Percentiles rank a stretch among this genome's conserved stretches.
Evolutionary conservation across 2,888 invertebrate genomes (phyloP).

Genomic region (Cyclophora punctaria): DNA sequence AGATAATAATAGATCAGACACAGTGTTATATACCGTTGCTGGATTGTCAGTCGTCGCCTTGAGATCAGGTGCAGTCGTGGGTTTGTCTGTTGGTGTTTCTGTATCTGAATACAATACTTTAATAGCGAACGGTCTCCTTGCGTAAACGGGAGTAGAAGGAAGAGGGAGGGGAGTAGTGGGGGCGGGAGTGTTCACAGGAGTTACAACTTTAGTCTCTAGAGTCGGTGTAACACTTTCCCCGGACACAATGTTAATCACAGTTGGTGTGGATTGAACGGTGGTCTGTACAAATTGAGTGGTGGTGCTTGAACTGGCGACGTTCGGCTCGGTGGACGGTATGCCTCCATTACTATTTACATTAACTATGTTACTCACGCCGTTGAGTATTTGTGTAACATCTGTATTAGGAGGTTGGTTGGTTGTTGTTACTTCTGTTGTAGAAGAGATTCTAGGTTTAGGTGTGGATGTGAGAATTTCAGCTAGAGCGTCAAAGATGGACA

Average conservation of each 20-base stretch:
- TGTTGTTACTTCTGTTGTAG: conserved; percentile 59
- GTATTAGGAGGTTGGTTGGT: conserved; percentile 44
- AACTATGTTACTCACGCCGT: conserved; percentile 70
- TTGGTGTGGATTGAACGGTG: conserved; percentile 59
- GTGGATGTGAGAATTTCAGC: conserved; percentile 74
- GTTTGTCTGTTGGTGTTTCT: conserved; percentile 58
- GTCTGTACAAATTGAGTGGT: conserved; percentile 68
- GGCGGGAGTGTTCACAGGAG: conserved; percentile 50
- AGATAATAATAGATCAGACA: conserved; percentile 65
- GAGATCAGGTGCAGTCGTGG: conserved; percentile 50
- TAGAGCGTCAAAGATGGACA: conserved; percentile 76
- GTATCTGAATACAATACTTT: conserved; percentile 66
- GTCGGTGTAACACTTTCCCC: conserved; percentile 56
- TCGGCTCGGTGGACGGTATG: conserved; percentile 46
- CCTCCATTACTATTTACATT: conserved; percentile 66
- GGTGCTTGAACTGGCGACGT: conserved; percentile 51
- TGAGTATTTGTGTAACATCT: conserved; percentile 56
- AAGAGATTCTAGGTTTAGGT: conserved; percentile 60
- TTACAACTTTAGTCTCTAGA: conserved; percentile 46
- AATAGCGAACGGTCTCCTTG: conserved; percentile 69
- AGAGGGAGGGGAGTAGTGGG: conserved; percentile 30
- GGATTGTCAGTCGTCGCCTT: conserved; percentile 59
- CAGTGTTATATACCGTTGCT: conserved; percentile 68
- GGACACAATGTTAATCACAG: conserved; percentile 66
- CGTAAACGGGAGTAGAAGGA: conserved; percentile 56